These are phyloP conservation scores for Pseudomugil tenellus DNA, from an alignment of 2,797 vertebrate species.

Conservation along the genomic window DNA sequence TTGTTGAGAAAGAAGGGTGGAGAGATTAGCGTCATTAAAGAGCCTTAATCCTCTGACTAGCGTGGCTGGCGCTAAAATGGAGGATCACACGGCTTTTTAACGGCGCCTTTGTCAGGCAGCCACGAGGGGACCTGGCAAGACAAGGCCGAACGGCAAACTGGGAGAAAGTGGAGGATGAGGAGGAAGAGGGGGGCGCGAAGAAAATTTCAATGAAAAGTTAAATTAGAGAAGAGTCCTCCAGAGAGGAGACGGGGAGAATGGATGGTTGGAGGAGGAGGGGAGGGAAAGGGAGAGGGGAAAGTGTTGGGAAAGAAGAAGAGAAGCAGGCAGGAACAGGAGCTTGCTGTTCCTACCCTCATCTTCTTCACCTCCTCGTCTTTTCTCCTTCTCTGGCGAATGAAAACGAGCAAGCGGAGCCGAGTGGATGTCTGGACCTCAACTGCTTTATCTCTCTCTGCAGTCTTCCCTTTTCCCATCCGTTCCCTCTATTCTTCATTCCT, in stretches of 20 bases:
- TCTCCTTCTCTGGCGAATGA: conserved; percentile 59
- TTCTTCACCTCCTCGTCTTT: conserved; percentile 44
- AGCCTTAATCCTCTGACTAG: conserved; percentile 93
- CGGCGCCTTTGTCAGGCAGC: conserved; percentile 86
- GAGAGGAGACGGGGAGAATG: conserved; percentile 65
- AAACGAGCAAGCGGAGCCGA: conserved; percentile 58
- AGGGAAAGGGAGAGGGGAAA: conserved; percentile 40
- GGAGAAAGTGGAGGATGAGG: conserved; percentile 63
- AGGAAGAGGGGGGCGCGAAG: conserved; percentile 48
- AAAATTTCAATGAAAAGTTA: conserved; percentile 90
- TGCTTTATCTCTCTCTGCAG: conserved; percentile 70
- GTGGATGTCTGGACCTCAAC: conserved; percentile 58
- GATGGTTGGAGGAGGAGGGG: conserved; percentile 45
- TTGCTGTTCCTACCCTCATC: conserved; percentile 54
- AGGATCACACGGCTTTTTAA: conserved; percentile 90
- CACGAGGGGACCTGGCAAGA: conserved; percentile 86
- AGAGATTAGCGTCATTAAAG: conserved; percentile 96
- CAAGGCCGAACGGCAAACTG: conserved; percentile 84
- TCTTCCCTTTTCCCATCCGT: conserved; percentile 60
- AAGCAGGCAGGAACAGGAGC: conserved; percentile 65
- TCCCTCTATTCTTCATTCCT: conserved; percentile 66
- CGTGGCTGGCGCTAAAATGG: conserved; percentile 90
- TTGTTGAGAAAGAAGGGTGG: conserved; percentile 63
- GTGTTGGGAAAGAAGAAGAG: conserved; percentile 42
- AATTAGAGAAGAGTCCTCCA: conserved; percentile 85